Evolutionary conservation across 2,888 invertebrate genomes (phyloP).

Genomic region (Trisateles emortualis): DNA sequence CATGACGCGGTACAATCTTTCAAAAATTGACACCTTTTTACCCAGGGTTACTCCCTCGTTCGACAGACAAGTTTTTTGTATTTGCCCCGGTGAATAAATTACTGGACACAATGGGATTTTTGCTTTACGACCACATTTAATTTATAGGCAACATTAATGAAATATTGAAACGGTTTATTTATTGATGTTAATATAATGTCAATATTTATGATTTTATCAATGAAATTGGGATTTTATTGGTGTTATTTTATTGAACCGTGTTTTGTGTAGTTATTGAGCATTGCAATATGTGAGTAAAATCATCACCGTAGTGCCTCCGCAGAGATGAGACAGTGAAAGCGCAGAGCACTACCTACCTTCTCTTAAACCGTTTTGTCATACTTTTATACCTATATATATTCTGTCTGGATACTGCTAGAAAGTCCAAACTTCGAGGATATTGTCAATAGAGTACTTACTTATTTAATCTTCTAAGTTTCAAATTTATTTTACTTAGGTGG

Average conservation of each 20-base stretch:
- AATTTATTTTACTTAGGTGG: too few relatives aligned
- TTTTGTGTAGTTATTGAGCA: too few relatives aligned
- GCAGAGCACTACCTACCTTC: too few relatives aligned
- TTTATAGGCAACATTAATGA: constrained; percentile 59
- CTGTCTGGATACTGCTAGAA: too few relatives aligned
- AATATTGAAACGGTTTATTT: constrained; percentile 41
- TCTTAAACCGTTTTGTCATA: too few relatives aligned
- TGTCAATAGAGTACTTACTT: too few relatives aligned
- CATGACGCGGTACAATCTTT: constrained; percentile 86
- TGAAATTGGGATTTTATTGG: neutral
- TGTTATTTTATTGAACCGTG: neutral
- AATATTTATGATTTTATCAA: neutral
- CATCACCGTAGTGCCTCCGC: too few relatives aligned
- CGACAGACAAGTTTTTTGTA: constrained; percentile 82
- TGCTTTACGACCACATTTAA: constrained; percentile 63
- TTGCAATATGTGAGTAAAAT: too few relatives aligned
- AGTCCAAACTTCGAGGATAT: too few relatives aligned
- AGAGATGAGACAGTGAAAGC: too few relatives aligned
- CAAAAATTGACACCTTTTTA: constrained; percentile 86
- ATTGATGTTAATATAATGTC: constrained; percentile 27
- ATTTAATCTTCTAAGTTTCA: too few relatives aligned
- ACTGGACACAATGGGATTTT: constrained; percentile 68
- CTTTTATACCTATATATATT: too few relatives aligned
- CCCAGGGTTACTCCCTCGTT: constrained; percentile 66
- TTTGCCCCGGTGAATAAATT: constrained; percentile 82